A percentile compares a stretch with the other conserved stretches of the same genome.
These are phyloP conservation scores for Lycocerus yunnanus DNA, from an alignment of 2,888 invertebrate genomes.

Conservation along the genomic window DNA sequence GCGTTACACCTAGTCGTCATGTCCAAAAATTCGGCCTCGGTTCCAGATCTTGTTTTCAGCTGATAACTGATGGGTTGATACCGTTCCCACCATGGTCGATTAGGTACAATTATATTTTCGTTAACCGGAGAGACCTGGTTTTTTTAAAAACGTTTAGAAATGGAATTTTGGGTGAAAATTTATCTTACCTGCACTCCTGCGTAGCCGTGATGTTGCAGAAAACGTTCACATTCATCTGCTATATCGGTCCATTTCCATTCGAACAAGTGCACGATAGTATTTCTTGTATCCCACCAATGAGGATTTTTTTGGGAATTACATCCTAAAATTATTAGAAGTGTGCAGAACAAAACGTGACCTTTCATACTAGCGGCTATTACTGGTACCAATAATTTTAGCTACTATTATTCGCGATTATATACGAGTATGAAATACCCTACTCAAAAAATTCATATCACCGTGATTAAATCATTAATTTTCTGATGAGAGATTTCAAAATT, in stretches of 20 bases:
- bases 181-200: conserved; percentile 71
- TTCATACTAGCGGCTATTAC: not conserved
- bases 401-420: not conserved
- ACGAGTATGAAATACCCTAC: not conserved
- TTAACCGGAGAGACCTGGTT: conserved; percentile 73
- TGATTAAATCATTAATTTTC: not conserved
- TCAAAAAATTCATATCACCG: not conserved
- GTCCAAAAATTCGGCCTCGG: conserved; percentile 68
- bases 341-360: not conserved
- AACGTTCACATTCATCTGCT: conserved; percentile 77
- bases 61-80: conserved; percentile 86
- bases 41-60: conserved; percentile 76
- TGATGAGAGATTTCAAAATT: not conserved
- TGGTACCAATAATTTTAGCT: not conserved
- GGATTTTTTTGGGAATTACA: conserved; percentile 59
- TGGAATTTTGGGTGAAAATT: not conserved
- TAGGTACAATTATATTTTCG: conserved; percentile 67
- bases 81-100: conserved; percentile 85
- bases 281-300: conserved; percentile 61
- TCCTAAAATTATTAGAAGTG: not conserved
- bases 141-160: not conserved
- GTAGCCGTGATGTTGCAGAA: conserved; percentile 73
- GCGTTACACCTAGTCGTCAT: conserved; percentile 83
- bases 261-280: conserved; percentile 75
- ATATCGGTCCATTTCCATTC: conserved; percentile 86